Conservation (phyloP, 2,888 invertebrate species). For the Clanis bilineata region DNA sequence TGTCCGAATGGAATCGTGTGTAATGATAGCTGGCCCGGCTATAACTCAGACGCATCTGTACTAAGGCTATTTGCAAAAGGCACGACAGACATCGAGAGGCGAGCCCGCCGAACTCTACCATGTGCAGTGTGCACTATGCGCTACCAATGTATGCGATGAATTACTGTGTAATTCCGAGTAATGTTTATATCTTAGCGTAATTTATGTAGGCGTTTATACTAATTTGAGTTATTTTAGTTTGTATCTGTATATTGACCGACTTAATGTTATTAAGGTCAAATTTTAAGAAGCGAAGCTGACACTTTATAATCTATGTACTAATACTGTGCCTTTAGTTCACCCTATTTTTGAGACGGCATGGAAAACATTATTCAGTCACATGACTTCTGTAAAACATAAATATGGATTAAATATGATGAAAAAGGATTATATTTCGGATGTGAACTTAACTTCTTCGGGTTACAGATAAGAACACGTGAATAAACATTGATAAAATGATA, state of each 20-base stretch:
- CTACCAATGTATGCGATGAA: neutral
- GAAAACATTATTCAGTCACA: neutral
- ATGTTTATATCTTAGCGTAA: neutral
- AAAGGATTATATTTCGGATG: neutral
- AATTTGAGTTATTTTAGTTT: neutral
- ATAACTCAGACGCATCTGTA: conserved; percentile 82
- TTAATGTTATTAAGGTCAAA: no score
- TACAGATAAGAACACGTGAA: neutral
- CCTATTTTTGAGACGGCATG: neutral
- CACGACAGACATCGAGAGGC: conserved; percentile 72
- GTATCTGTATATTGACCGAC: neutral
- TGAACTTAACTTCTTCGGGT: neutral
- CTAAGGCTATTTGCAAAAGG: conserved; percentile 79
- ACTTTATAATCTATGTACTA: neutral
- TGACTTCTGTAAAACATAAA: neutral
- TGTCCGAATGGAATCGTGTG: conserved; percentile 83
- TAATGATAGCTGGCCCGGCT: conserved; percentile 80
- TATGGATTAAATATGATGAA: neutral
- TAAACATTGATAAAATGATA: neutral
- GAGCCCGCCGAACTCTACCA: conserved; percentile 26
- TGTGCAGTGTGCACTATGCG: neutral
- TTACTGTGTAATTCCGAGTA: neutral
- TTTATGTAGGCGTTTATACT: neutral
- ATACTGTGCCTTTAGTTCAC: no score
- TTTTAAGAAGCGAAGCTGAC: no score